A percentile compares a stretch with the other conserved stretches of the same genome.
Conservation (phyloP, 2,113 vertebrate species). For the Megalops atlanticus region DNA sequence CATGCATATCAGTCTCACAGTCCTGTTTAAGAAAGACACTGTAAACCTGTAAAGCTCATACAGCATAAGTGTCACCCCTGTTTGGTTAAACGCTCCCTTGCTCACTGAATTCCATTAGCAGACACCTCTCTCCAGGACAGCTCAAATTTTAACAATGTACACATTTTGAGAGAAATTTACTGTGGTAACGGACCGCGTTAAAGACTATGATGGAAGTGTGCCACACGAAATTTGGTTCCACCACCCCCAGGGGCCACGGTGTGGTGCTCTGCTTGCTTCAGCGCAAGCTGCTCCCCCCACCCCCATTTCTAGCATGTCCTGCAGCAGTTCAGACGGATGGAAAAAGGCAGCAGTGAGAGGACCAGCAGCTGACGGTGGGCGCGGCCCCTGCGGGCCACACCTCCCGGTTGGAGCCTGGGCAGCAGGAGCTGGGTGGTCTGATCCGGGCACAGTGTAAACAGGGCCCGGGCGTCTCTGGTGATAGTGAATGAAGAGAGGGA, state of each 20-base stretch:
- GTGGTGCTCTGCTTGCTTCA: background rate
- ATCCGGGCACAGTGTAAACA: slow-evolving; percentile 9
- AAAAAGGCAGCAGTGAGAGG: background rate
- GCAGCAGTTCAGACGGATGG: background rate
- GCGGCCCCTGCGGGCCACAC: background rate
- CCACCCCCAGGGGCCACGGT: background rate
- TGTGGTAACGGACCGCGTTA: background rate
- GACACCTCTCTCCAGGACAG: background rate
- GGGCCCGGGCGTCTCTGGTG: background rate
- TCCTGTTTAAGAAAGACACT: background rate
- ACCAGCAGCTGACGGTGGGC: background rate
- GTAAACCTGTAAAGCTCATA: background rate
- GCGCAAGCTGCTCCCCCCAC: background rate
- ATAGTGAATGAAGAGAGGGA: slow-evolving; percentile 16
- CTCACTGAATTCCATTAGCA: background rate
- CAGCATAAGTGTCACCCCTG: background rate
- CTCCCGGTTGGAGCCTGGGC: background rate
- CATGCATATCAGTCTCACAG: background rate
- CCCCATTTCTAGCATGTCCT: background rate
- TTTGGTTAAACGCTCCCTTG: background rate
- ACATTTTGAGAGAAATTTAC: background rate
- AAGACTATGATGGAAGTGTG: too few species aligned
- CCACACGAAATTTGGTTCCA: background rate
- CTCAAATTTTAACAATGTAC: background rate
- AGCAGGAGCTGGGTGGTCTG: slow-evolving; percentile 30